Percentiles rank a stretch among this genome's conserved stretches.
phyloP scores from a whole-genome alignment of 2,113 vertebrate genomes.

The Cyprichromis sp. region DNA sequence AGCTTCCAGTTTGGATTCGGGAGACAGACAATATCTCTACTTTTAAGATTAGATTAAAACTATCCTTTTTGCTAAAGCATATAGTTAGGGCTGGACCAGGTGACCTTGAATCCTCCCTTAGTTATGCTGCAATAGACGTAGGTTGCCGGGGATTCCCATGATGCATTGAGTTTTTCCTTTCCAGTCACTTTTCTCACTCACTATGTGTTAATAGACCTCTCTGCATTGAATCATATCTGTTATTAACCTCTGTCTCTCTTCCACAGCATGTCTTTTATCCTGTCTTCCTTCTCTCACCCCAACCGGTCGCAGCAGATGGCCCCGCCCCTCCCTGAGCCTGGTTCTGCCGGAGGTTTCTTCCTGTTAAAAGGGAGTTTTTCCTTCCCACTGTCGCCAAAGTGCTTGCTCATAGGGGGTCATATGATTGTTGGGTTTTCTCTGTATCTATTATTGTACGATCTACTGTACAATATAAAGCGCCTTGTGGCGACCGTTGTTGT shows the following conservation, averaged over 20 bases:
- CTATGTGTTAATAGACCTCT: rapidly evolving
- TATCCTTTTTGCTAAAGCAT: no score
- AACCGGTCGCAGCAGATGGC: background rate
- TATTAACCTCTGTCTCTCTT: background rate
- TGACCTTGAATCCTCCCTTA: no score
- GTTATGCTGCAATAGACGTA: no score
- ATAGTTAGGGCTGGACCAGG: no score
- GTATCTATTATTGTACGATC: background rate
- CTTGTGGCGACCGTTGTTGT: background rate
- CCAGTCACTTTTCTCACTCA: no score
- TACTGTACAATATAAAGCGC: background rate
- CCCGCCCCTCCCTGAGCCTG: background rate
- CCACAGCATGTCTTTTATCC: background rate
- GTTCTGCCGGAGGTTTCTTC: background rate
- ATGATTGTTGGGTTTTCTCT: background rate
- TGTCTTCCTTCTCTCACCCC: background rate
- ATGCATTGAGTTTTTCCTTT: no score
- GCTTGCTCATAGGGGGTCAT: background rate
- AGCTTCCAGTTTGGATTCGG: no score
- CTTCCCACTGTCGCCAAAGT: background rate
- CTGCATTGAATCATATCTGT: background rate
- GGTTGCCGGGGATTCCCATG: no score
- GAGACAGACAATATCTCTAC: no score
- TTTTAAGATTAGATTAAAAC: no score
- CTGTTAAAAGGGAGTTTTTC: rapidly evolving